Conservation (phyloP, 2,113 vertebrate genomes). For the Numenius arquata region DNA sequence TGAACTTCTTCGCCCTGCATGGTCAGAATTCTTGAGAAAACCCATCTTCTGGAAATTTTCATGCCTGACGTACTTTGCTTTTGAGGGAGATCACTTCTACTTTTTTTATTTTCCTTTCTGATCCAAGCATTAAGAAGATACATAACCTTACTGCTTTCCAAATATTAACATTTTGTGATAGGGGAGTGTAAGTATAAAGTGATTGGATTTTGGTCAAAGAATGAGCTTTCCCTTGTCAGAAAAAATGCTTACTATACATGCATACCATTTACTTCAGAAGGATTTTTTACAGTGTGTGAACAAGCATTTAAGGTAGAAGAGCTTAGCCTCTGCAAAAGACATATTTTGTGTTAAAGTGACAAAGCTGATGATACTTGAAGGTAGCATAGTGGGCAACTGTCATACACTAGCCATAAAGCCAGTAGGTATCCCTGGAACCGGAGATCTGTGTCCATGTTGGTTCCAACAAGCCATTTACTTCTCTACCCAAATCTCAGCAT, state of each 20-base stretch:
- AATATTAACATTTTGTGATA: not conserved
- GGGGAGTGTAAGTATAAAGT: not conserved
- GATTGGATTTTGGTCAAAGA: not conserved
- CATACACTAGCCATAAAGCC: not conserved
- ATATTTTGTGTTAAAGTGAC: not conserved
- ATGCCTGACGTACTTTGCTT: not conserved
- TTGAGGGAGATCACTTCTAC: not conserved
- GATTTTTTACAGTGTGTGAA: not conserved
- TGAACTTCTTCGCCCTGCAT: not conserved
- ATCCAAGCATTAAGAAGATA: not conserved
- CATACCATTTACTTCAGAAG: not conserved
- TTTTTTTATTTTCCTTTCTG: not conserved
- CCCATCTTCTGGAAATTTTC: not conserved
- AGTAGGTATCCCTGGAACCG: not conserved
- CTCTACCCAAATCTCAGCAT: not conserved
- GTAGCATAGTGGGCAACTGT: accelerated
- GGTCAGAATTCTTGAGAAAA: not conserved
- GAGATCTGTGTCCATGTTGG: not conserved
- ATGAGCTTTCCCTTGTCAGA: not conserved
- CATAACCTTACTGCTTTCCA: not conserved
- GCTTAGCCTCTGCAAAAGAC: not conserved
- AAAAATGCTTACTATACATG: accelerated
- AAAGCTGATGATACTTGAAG: not conserved
- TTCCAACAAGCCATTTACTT: not conserved
- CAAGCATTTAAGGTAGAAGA: not conserved